Evolutionary conservation across 2,797 vertebrate genomes (phyloP).

Genomic region (Uromys caudimaculatus): DNA sequence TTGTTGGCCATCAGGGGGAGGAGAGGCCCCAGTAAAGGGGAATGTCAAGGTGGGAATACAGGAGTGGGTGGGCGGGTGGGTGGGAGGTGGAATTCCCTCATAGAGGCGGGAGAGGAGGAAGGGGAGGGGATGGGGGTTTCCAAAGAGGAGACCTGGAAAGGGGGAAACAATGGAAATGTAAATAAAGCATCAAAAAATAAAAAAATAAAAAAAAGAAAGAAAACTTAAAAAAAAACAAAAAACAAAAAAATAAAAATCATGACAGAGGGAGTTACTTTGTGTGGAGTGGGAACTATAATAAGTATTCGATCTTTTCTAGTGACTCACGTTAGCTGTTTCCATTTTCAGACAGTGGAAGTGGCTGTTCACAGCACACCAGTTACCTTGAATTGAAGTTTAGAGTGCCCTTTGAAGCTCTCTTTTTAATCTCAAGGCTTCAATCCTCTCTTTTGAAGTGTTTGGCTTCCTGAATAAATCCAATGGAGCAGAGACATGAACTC

Average conservation of each 20-base stretch:
- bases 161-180: too few species aligned
- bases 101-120: too few species aligned
- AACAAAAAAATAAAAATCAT: constrained; percentile 45
- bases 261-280: background rate
- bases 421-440: background rate
- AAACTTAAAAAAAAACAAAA: too few species aligned
- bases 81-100: too few species aligned
- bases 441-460: constrained; percentile 11
- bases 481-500: background rate
- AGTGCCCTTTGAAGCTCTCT: background rate
- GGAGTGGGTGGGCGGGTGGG: too few species aligned
- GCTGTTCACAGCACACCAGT: background rate
- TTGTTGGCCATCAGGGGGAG: too few species aligned
- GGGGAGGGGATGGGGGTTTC: too few species aligned
- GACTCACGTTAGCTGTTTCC: background rate
- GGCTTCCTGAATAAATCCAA: background rate
- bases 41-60: too few species aligned
- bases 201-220: too few species aligned
- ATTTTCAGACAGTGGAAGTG: background rate
- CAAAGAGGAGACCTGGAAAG: too few species aligned
- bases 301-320: background rate
- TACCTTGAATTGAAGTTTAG: background rate
- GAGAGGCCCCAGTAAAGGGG: too few species aligned
- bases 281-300: background rate
- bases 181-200: too few species aligned